Evolutionary conservation across 2,888 invertebrate species (phyloP).

Genomic region (Drosophila mayaguana): DNA sequence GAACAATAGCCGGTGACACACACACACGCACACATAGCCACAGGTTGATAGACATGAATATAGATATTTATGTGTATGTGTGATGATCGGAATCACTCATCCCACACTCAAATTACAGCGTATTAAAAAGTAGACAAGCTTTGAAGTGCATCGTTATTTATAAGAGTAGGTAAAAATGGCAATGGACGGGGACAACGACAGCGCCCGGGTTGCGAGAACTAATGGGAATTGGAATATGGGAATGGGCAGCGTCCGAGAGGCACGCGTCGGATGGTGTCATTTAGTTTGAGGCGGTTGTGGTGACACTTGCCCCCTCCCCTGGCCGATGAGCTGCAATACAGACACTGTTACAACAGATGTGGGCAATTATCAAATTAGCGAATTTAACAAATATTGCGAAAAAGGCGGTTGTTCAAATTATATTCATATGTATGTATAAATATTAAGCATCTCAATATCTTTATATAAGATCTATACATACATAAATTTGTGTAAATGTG

Average conservation of each 20-base stretch:
- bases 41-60: slow-evolving; percentile 1
- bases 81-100: slow-evolving; percentile 56
- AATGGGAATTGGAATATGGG: slow-evolving; percentile 32
- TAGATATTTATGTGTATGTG: background rate
- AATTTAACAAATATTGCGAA: slow-evolving; percentile 4
- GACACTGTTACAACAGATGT: background rate
- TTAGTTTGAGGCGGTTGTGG: slow-evolving; percentile 39
- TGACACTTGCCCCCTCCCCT: slow-evolving; percentile 3
- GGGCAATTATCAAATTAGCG: slow-evolving; percentile 27
- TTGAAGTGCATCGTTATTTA: slow-evolving; percentile 50
- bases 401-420: slow-evolving; percentile 13
- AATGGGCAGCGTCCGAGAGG: slow-evolving; percentile 47
- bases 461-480: background rate
- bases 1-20: slow-evolving; percentile 58
- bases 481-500: background rate
- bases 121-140: slow-evolving; percentile 49
- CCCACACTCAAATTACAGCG: slow-evolving; percentile 52
- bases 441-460: background rate
- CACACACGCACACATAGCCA: slow-evolving; percentile 18
- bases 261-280: slow-evolving; percentile 46
- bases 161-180: slow-evolving; percentile 42
- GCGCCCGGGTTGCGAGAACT: slow-evolving; percentile 25
- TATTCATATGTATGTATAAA: background rate
- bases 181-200: slow-evolving; percentile 45
- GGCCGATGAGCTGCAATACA: background rate